phyloP scores from a whole-genome alignment of 2,797 vertebrate genomes.

The Ceyx erithaca region DNA sequence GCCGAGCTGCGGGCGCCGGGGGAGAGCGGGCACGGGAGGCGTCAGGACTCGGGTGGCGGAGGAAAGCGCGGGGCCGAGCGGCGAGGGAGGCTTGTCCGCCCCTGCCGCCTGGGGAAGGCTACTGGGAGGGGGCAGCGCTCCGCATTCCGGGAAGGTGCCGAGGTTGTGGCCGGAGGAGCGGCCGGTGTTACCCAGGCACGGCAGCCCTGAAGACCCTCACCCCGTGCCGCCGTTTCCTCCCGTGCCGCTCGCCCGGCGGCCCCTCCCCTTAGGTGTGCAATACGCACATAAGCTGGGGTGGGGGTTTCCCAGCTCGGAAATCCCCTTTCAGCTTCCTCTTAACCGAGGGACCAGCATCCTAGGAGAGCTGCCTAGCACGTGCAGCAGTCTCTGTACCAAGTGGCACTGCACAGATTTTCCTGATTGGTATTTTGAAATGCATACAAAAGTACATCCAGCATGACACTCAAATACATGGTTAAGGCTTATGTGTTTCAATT shows the following conservation, averaged over 20 bases:
- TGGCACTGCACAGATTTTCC: neutral
- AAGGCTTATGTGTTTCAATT: neutral
- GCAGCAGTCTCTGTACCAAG: fast-evolving
- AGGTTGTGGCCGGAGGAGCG: neutral
- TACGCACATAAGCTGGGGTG: fast-evolving
- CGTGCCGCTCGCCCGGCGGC: fast-evolving
- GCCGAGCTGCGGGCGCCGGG: neutral
- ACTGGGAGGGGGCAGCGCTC: neutral
- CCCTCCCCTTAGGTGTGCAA: neutral
- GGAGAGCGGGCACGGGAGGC: neutral
- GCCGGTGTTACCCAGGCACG: neutral
- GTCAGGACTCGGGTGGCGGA: neutral
- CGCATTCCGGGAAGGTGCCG: neutral
- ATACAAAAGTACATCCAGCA: fast-evolving
- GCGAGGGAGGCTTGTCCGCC: neutral
- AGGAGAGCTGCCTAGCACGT: fast-evolving
- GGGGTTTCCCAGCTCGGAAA: neutral
- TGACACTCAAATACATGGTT: neutral
- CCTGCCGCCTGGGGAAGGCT: fast-evolving
- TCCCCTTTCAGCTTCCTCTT: neutral
- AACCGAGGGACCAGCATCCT: neutral
- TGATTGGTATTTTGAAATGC: neutral
- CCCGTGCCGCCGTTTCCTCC: too few species aligned
- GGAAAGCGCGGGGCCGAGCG: neutral
- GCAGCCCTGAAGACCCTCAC: neutral